phyloP scores from a whole-genome alignment of 1,140 invertebrate species.

The Maconellicoccus hirsutus region DNA sequence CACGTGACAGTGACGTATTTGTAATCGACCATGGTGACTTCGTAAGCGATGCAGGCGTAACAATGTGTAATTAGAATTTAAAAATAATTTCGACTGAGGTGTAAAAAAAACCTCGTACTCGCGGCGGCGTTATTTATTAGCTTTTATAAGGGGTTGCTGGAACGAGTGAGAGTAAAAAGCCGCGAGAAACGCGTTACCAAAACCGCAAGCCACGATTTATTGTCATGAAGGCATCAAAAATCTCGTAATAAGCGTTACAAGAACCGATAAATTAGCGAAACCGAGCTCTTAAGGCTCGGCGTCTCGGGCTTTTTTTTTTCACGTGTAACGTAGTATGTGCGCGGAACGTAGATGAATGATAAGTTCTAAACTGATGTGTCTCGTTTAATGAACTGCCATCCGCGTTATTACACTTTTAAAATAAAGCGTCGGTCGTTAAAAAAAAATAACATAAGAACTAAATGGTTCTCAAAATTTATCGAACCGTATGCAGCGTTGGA shows the following conservation, averaged over 20 bases:
- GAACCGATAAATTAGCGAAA: slow-evolving; percentile 3
- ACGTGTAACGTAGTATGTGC: no score
- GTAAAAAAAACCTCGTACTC: no score
- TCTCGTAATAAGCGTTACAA: slow-evolving; percentile 3
- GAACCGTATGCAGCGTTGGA: background rate
- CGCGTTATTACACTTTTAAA: slow-evolving; percentile 4
- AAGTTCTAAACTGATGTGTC: slow-evolving; percentile 8
- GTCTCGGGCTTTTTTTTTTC: no score
- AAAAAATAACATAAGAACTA: background rate
- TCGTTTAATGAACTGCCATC: slow-evolving; percentile 2
- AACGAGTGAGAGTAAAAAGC: no score
- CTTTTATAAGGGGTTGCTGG: background rate
- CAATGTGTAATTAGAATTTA: no score
- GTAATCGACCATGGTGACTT: no score
- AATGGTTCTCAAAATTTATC: slow-evolving; percentile 9
- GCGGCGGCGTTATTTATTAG: background rate
- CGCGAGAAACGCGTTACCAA: background rate
- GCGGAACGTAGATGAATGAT: background rate
- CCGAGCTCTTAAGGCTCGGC: background rate
- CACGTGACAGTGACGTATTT: no score
- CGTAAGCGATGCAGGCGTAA: no score
- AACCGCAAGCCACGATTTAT: background rate
- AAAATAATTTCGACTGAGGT: no score
- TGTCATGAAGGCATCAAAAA: slow-evolving; percentile 3
- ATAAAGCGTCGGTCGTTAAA: background rate